These are phyloP conservation scores for Natator depressus DNA, from an alignment of 2,113 vertebrate genomes.

Conservation along the genomic window DNA sequence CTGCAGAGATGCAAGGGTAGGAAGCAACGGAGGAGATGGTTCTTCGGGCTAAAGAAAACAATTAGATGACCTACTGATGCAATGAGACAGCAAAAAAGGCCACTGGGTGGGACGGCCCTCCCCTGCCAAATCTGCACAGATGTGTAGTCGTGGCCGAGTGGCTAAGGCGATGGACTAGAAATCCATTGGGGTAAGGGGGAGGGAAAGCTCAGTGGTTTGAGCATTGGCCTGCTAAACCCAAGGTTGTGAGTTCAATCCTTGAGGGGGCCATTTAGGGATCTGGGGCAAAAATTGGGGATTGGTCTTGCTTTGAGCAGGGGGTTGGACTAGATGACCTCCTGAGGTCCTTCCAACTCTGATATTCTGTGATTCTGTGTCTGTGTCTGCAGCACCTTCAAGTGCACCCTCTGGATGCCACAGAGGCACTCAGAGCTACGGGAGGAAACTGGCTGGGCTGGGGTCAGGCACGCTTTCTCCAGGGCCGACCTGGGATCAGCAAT, in stretches of 20 bases:
- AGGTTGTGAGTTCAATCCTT: no score
- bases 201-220: no score
- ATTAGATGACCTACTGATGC: constrained; percentile 38
- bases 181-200: constrained; percentile 82
- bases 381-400: neutral
- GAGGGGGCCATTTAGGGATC: no score
- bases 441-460: fast-evolving
- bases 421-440: neutral
- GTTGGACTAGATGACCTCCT: no score
- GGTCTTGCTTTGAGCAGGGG: no score
- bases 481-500: neutral
- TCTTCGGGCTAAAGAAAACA: constrained; percentile 33
- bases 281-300: no score
- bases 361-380: neutral
- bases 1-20: constrained; percentile 35
- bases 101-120: constrained; percentile 50
- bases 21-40: constrained; percentile 33
- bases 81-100: neutral
- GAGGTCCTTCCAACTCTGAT: no score
- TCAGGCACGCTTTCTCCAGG: fast-evolving
- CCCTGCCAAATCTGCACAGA: neutral
- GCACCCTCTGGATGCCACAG: neutral
- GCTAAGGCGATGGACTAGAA: constrained; percentile 90
- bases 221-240: no score
- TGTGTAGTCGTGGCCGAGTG: constrained; percentile 87